Percentiles rank a stretch among this genome's conserved stretches.
phyloP scores from a whole-genome alignment of 2,888 invertebrate species.

The Cataglyphis altisquamis region DNA sequence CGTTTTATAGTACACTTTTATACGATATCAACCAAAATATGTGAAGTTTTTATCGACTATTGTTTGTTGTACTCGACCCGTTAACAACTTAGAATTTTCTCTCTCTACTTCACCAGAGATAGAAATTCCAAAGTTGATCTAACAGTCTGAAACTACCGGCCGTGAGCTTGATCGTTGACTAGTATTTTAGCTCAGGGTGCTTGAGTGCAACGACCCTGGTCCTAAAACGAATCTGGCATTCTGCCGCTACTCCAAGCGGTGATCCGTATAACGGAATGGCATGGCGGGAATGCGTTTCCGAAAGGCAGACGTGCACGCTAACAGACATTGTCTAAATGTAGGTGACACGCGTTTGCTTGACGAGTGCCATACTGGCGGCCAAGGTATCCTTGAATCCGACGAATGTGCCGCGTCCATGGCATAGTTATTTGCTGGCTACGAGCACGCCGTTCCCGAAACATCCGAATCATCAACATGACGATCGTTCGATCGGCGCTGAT shows the following conservation, averaged over 20 bases:
- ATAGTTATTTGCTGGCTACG: slow-evolving; percentile 55
- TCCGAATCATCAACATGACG: slow-evolving; percentile 50
- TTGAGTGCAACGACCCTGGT: slow-evolving; percentile 42
- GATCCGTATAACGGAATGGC: slow-evolving; percentile 21
- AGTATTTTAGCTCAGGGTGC: background rate
- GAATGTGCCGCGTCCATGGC: slow-evolving; percentile 33
- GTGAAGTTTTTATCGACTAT: background rate
- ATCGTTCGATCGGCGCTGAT: background rate
- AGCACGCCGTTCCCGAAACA: slow-evolving; percentile 47
- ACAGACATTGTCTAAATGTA: slow-evolving; percentile 59
- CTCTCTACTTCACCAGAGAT: background rate
- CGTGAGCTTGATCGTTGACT: slow-evolving; percentile 36
- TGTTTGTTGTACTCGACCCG: background rate
- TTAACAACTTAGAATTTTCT: background rate
- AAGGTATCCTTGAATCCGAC: slow-evolving; percentile 39
- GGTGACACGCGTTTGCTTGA: slow-evolving; percentile 60
- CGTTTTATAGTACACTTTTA: background rate
- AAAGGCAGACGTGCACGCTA: slow-evolving; percentile 23
- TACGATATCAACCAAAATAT: background rate
- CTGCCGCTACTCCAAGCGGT: slow-evolving; percentile 17
- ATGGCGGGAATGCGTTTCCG: slow-evolving; percentile 20
- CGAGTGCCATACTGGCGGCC: slow-evolving; percentile 64
- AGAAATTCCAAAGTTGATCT: background rate
- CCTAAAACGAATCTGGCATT: slow-evolving; percentile 44
- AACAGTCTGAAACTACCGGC: background rate